Conservation (phyloP, 2,113 vertebrate genomes). For the Nerophis lumbriciformis region DNA sequence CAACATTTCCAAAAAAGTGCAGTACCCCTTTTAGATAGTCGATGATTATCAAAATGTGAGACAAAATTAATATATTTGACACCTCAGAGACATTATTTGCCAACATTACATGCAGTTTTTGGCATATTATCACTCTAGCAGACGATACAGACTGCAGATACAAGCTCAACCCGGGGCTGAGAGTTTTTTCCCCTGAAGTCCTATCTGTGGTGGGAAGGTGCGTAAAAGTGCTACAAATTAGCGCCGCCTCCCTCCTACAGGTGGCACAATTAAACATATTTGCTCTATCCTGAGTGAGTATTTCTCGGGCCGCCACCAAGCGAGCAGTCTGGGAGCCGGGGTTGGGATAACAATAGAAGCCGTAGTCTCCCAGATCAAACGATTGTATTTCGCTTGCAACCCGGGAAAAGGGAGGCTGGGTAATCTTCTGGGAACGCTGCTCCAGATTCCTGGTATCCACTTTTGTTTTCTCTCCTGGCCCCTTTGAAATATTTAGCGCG, state of each 20-base stretch:
- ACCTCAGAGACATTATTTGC: no score
- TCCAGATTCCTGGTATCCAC: conserved; percentile 66
- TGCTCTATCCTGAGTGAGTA: conserved; percentile 33
- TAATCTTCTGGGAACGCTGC: conserved; percentile 58
- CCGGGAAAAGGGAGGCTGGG: conserved; percentile 39
- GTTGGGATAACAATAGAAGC: conserved; percentile 55
- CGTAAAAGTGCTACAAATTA: conserved; percentile 59
- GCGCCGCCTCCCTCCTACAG: conserved; percentile 24
- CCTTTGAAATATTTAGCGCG: conserved; percentile 66
- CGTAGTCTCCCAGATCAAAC: conserved; percentile 64
- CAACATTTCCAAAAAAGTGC: no score
- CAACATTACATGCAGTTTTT: no score
- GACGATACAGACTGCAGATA: neutral
- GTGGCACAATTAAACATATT: conserved; percentile 49
- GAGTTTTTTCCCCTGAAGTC: conserved; percentile 11
- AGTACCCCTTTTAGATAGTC: no score
- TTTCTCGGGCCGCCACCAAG: conserved; percentile 30
- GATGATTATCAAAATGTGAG: no score
- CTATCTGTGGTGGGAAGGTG: conserved; percentile 60
- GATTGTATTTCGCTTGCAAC: conserved; percentile 65
- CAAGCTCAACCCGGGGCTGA: conserved; percentile 1
- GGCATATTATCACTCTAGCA: no score
- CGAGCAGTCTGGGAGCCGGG: conserved; percentile 19
- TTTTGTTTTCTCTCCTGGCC: conserved; percentile 61
- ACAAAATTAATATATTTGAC: no score